A percentile compares a stretch with the other conserved stretches of the same genome.
Evolutionary conservation across 2,888 invertebrate genomes (phyloP).

Genomic region (Agelastica alni): DNA sequence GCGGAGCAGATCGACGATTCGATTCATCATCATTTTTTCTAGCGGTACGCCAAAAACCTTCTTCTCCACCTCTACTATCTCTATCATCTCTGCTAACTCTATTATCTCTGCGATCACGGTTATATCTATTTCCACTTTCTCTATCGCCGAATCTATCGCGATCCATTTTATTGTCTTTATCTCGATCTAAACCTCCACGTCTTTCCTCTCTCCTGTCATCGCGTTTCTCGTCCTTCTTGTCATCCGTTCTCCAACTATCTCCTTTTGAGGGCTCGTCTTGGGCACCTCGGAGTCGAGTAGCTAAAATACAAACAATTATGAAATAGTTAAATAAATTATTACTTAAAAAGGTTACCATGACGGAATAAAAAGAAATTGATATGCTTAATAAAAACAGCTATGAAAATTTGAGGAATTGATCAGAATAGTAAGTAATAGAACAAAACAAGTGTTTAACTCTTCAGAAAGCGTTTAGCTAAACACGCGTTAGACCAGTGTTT

Average conservation of each 20-base stretch:
- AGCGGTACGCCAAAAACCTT: slow-evolving; percentile 34
- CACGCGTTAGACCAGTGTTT: too few species aligned
- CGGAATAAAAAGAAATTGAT: too few species aligned
- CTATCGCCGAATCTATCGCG: slow-evolving; percentile 18
- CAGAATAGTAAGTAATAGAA: too few species aligned
- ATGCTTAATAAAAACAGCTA: too few species aligned
- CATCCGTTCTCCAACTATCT: slow-evolving; percentile 30
- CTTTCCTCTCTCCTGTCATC: slow-evolving; percentile 21
- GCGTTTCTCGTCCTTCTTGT: slow-evolving; percentile 27
- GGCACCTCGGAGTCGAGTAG: slow-evolving; percentile 25
- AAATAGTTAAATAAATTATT: too few species aligned
- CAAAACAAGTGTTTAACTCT: too few species aligned
- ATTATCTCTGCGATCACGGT: slow-evolving; percentile 29
- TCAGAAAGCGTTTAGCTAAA: too few species aligned
- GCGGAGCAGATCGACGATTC: slow-evolving; percentile 26
- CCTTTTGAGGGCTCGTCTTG: slow-evolving; percentile 26
- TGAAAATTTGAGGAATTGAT: too few species aligned
- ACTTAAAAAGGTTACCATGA: too few species aligned
- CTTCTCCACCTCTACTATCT: slow-evolving; percentile 33
- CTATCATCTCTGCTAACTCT: slow-evolving; percentile 29
- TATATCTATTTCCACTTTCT: slow-evolving; percentile 11
- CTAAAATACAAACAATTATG: too few species aligned
- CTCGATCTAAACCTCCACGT: slow-evolving; percentile 18
- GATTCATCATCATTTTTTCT: slow-evolving; percentile 34
- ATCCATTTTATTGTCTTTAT: slow-evolving; percentile 13